A percentile compares a stretch with the other conserved stretches of the same genome.
phyloP scores from a whole-genome alignment of 2,113 vertebrate species.

The Oreocharis arfaki region DNA sequence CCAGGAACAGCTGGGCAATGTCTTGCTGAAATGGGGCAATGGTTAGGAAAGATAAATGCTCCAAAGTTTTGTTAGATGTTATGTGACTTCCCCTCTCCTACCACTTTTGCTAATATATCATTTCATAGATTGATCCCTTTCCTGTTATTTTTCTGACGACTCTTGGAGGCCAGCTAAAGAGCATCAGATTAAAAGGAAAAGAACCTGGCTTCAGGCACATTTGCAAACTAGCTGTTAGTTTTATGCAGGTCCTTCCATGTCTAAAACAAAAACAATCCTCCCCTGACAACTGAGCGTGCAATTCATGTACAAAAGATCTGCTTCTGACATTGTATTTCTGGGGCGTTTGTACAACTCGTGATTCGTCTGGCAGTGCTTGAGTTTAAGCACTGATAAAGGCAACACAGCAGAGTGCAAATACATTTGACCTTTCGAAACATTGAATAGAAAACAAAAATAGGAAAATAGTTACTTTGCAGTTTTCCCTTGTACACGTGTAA shows the following conservation, averaged over 20 bases:
- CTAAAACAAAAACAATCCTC: neutral
- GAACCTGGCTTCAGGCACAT: neutral
- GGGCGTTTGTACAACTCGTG: neutral
- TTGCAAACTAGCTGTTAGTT: neutral
- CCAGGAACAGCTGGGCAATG: neutral
- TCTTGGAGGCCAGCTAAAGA: neutral
- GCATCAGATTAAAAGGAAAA: neutral
- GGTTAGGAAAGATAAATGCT: neutral
- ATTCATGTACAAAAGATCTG: neutral
- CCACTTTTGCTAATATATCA: neutral
- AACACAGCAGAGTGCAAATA: slow-evolving; percentile 3
- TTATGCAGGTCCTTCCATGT: neutral
- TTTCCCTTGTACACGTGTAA: neutral
- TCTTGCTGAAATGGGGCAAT: neutral
- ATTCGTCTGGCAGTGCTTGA: neutral
- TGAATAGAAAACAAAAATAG: slow-evolving; percentile 13
- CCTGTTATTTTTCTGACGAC: neutral
- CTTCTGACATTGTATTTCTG: neutral
- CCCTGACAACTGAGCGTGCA: neutral
- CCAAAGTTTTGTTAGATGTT: neutral
- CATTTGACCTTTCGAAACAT: slow-evolving; percentile 7
- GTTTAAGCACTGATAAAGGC: slow-evolving; percentile 28
- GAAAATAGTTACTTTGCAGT: neutral
- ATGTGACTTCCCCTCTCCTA: neutral
- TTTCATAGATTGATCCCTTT: neutral